phyloP scores from a whole-genome alignment of 2,888 invertebrate genomes.

The Sarcophaga rosellei region DNA sequence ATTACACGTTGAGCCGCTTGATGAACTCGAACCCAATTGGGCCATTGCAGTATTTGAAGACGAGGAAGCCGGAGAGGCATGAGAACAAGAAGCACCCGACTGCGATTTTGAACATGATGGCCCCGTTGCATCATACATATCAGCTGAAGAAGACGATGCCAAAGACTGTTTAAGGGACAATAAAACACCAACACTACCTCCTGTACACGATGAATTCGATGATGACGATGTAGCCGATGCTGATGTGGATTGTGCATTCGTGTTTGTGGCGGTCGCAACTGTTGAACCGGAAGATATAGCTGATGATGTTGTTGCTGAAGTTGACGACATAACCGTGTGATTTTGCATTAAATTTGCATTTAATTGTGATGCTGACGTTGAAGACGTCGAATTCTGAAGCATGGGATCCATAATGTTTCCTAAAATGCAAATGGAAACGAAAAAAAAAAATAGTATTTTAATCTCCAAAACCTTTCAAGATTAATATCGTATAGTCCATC shows the following conservation, averaged over 20 bases:
- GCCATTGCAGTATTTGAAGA: conserved; percentile 50
- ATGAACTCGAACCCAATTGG: conserved; percentile 53
- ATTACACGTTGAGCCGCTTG: conserved; percentile 39
- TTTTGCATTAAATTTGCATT: conserved; percentile 67
- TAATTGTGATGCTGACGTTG: conserved; percentile 78
- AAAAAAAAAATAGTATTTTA: neutral
- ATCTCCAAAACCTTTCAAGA: neutral
- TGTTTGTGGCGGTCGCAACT: conserved; percentile 46
- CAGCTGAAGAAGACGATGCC: conserved; percentile 46
- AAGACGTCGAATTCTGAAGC: conserved; percentile 84
- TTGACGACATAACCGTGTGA: conserved; percentile 63
- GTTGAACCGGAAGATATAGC: conserved; percentile 63
- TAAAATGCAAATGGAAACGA: conserved; percentile 52
- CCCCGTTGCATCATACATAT: conserved; percentile 63
- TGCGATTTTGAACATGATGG: conserved; percentile 62
- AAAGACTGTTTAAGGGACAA: conserved; percentile 53
- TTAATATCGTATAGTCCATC: neutral
- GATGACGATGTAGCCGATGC: conserved; percentile 67
- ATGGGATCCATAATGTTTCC: conserved; percentile 85
- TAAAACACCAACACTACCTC: conserved; percentile 45
- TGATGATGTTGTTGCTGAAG: conserved; percentile 68
- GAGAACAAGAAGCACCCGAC: conserved; percentile 54
- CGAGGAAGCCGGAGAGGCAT: conserved; percentile 41
- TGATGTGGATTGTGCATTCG: conserved; percentile 34
- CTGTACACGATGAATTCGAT: conserved; percentile 68